phyloP scores from a whole-genome alignment of 2,113 vertebrate genomes.

The Datnioides undecimradiatus region DNA sequence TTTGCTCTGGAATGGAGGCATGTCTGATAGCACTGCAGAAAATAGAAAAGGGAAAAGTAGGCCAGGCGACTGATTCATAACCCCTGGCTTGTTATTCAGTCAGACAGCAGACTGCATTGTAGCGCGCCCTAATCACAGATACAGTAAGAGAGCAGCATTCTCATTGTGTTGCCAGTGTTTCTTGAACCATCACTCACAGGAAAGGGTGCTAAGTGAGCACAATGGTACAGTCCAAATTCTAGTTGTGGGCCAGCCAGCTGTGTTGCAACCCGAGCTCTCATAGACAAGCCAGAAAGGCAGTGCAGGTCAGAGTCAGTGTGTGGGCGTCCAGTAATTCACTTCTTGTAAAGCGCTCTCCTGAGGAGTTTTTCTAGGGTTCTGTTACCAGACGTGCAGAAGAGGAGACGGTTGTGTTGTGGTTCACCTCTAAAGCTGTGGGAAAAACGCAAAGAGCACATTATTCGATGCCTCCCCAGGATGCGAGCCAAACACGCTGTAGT shows the following conservation, averaged over 20 bases:
- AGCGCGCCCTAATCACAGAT: slow-evolving; percentile 26
- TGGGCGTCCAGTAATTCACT: slow-evolving; percentile 68
- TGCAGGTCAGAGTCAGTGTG: slow-evolving; percentile 59
- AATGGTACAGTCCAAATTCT: slow-evolving; percentile 33
- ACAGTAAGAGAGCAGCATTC: slow-evolving; percentile 31
- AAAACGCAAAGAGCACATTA: slow-evolving; percentile 41
- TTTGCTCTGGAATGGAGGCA: slow-evolving; percentile 36
- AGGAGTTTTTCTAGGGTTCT: slow-evolving; percentile 50
- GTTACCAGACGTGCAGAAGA: slow-evolving; percentile 63
- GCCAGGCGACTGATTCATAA: slow-evolving; percentile 10
- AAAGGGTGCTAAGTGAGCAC: slow-evolving; percentile 43
- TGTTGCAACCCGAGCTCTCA: slow-evolving; percentile 56
- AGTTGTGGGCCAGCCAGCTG: slow-evolving; percentile 52
- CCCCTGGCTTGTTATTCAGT: slow-evolving; percentile 28
- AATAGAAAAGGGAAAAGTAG: slow-evolving; percentile 20
- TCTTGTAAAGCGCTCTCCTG: slow-evolving; percentile 56
- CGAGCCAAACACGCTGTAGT: slow-evolving; percentile 35
- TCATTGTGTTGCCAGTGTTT: slow-evolving; percentile 6
- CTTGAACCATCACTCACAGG: slow-evolving; percentile 29
- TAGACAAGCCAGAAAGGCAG: slow-evolving; percentile 49
- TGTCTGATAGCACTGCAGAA: slow-evolving; percentile 26
- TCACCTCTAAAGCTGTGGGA: slow-evolving; percentile 59
- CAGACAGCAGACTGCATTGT: slow-evolving; percentile 14
- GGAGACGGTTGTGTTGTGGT: slow-evolving; percentile 58
- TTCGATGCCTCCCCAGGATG: slow-evolving; percentile 45